Evolutionary conservation across 2,113 vertebrate genomes (phyloP).

Genomic region (Sakesphorus luctuosus): DNA sequence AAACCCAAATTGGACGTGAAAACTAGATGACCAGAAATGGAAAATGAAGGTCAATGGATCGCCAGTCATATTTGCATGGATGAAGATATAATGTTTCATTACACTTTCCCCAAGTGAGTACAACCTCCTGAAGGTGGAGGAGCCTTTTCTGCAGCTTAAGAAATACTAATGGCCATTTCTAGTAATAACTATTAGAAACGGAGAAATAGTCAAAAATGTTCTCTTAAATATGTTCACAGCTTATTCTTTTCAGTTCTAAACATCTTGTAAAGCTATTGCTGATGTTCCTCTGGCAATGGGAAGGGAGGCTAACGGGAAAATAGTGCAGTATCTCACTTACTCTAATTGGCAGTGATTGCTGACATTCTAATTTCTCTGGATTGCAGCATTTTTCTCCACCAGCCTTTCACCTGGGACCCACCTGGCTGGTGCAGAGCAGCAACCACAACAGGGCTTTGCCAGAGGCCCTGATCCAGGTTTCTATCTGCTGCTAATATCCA

Average conservation of each 20-base stretch:
- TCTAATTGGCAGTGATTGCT: neutral
- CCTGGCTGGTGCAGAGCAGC: neutral
- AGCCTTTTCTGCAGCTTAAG: neutral
- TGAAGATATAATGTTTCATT: neutral
- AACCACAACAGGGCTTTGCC: neutral
- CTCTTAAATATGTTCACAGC: neutral
- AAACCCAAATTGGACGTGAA: neutral
- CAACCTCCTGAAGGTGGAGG: neutral
- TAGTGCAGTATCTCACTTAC: neutral
- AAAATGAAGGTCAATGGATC: neutral
- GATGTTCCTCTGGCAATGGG: neutral
- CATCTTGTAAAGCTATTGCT: constrained; percentile 5
- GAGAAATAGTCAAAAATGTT: neutral
- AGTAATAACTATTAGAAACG: neutral
- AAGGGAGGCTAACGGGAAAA: neutral
- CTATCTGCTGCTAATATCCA: neutral
- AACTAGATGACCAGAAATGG: neutral
- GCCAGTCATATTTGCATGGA: neutral
- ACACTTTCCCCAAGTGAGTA: neutral
- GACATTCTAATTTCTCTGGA: neutral
- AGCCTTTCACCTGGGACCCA: neutral
- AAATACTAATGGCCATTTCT: neutral
- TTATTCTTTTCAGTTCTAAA: constrained; percentile 1
- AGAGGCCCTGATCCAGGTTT: neutral
- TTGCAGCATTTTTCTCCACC: neutral